These are phyloP conservation scores for Promerops cafer DNA, from an alignment of 2,113 vertebrate genomes.

Conservation along the genomic window DNA sequence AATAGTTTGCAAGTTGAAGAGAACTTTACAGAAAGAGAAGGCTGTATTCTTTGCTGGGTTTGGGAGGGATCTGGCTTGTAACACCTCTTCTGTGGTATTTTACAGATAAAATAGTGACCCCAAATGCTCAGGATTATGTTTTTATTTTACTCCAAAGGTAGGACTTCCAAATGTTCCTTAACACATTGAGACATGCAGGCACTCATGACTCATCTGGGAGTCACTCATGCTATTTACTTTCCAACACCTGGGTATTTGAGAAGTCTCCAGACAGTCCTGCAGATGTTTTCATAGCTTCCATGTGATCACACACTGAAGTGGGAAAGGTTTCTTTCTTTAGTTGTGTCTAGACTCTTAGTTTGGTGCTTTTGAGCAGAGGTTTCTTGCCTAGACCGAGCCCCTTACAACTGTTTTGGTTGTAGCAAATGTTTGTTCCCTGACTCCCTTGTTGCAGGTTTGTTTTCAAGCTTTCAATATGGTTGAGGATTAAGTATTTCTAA, in stretches of 20 bases:
- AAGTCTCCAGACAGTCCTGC: background rate
- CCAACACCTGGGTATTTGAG: slow-evolving; percentile 10
- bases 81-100: background rate
- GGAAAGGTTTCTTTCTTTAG: slow-evolving; percentile 13
- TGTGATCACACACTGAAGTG: background rate
- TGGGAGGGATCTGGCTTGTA: background rate
- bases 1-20: background rate
- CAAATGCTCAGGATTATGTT: background rate
- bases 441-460: background rate
- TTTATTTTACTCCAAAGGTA: background rate
- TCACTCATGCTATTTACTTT: slow-evolving; percentile 1
- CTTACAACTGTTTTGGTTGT: background rate
- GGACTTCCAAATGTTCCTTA: background rate
- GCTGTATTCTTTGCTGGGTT: background rate
- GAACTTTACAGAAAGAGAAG: background rate
- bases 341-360: slow-evolving; percentile 6
- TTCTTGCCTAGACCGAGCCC: background rate
- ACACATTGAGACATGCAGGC: background rate
- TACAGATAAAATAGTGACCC: background rate
- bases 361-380: background rate
- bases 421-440: background rate
- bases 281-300: background rate
- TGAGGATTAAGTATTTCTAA: background rate
- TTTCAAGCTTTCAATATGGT: background rate
- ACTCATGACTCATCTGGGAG: slow-evolving; percentile 26